Base-by-base conservation (phyloP, 2,888 invertebrate genomes). In the Lasius fuliginosus region DNA sequence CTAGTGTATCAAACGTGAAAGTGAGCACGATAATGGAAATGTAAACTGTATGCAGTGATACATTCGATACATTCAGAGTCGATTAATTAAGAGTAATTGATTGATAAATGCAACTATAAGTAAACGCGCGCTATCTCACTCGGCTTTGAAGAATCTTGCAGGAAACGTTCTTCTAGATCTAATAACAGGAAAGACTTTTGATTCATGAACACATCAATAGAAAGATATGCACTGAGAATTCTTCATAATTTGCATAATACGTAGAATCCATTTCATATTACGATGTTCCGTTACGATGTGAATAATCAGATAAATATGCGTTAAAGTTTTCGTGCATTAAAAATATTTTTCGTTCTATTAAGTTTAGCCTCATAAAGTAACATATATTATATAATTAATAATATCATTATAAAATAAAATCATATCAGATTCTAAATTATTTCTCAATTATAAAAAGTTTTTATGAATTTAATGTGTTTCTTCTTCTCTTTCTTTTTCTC, bases 11-110 rank as follows among this genome's bases (percentile, higher is more conserved):
- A 68, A 30, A 68, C 27, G 11, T 42, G 15, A 42, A 1, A 23
- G 56, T 12, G 49, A 74, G 30, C 69, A 23, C 40, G 67, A 68
- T 46, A 84, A 74, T 75, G 40, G 49, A 81, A 74, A 64, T 42
- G 12, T 49, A 64, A 46, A 74, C 15, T 69, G 2, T 68, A 68
- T 3, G 9, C 1, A 67, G 4, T 42, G 53, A 56, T 56, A 23
- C 9, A 77, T 49, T 27, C 1, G 46, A 3, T 65, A 23, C 40
- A 33, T 33, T 73, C 5, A 15, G 27, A 40, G 4, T 64, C 23
- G 5, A 27, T 27, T 77, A 86, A 86, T 86, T 86, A 75, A 27
- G 23, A 12, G 36, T 71, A 81, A 86, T 84, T 83, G 68, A 58
- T 23, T n/a, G n/a, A 1, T 23, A 68, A 56, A 40, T 40, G 18